A percentile compares a stretch with the other conserved stretches of the same genome.
Conservation (phyloP, 2,797 vertebrate species). For the Megalops cyprinoides region DNA sequence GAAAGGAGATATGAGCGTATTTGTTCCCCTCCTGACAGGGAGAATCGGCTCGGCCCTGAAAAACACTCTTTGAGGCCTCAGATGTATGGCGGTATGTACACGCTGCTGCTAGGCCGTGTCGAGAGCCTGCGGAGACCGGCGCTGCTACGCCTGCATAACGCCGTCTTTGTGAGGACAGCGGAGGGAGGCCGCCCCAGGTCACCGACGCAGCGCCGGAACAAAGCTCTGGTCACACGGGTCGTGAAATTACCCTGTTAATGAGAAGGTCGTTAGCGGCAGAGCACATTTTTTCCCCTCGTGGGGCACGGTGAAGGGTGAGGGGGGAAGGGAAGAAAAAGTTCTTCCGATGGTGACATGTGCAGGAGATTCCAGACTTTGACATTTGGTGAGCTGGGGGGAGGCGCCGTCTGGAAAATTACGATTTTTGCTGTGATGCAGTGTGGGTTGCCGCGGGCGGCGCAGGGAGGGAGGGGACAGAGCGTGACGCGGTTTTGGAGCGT, state of each 20-base stretch:
- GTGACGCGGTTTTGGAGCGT: not conserved
- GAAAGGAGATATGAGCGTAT: not conserved
- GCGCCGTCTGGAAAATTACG: not conserved
- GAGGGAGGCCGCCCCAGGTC: conserved; percentile 23
- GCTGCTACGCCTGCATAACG: conserved; percentile 21
- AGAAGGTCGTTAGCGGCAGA: conserved; percentile 37
- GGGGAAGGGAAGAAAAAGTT: not conserved
- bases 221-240: conserved; percentile 36
- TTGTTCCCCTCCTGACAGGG: not conserved
- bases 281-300: conserved; percentile 38
- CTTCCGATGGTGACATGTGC: conserved; percentile 30
- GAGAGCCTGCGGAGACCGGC: conserved; percentile 30
- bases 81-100: not conserved
- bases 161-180: conserved; percentile 23
- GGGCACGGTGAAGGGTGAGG: conserved; percentile 7
- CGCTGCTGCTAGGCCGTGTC: not conserved
- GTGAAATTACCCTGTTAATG: conserved; percentile 42
- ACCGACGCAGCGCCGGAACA: conserved; percentile 38
- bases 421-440: not conserved
- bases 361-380: not conserved
- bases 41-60: not conserved
- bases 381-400: not conserved
- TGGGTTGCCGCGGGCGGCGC: not conserved
- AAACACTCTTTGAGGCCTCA: not conserved
- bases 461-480: not conserved